Conservation (phyloP, 1,140 invertebrate genomes). For the Acyrthosiphon pisum region DNA sequence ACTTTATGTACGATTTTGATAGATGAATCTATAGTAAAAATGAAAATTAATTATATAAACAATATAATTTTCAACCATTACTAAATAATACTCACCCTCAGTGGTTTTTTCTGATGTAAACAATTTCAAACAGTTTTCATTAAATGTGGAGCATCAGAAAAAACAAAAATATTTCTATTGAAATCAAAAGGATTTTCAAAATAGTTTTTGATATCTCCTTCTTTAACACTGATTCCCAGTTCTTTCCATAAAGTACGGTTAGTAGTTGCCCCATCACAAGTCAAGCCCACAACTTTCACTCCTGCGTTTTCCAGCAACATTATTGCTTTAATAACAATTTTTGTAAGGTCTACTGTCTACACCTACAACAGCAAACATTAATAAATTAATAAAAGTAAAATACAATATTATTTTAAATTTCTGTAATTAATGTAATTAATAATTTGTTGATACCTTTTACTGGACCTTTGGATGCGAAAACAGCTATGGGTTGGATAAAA, state of each 20-base stretch:
- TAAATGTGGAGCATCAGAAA: not conserved
- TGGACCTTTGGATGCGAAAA: too few species aligned
- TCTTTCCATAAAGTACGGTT: conserved; percentile 59
- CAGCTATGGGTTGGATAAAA: too few species aligned
- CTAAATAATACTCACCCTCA: not conserved
- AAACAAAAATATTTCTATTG: not conserved
- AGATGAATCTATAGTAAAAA: too few species aligned
- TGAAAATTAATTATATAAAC: too few species aligned
- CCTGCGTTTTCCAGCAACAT: conserved; percentile 58
- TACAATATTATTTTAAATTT: too few species aligned
- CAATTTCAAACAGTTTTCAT: not conserved
- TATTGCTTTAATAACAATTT: not conserved
- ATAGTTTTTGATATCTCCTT: not conserved
- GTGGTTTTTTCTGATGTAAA: not conserved
- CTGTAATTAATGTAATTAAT: too few species aligned
- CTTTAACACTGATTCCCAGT: conserved; percentile 55
- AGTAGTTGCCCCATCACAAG: conserved; percentile 59
- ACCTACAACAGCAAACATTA: too few species aligned
- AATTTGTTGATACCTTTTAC: not conserved
- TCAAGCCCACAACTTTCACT: conserved; percentile 58
- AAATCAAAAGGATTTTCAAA: not conserved
- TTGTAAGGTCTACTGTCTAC: too few species aligned
- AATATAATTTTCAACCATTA: too few species aligned
- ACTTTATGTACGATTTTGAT: too few species aligned
- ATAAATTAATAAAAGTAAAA: too few species aligned